Conservation (phyloP, 1,140 invertebrate species). For the Maniola jurtina region DNA sequence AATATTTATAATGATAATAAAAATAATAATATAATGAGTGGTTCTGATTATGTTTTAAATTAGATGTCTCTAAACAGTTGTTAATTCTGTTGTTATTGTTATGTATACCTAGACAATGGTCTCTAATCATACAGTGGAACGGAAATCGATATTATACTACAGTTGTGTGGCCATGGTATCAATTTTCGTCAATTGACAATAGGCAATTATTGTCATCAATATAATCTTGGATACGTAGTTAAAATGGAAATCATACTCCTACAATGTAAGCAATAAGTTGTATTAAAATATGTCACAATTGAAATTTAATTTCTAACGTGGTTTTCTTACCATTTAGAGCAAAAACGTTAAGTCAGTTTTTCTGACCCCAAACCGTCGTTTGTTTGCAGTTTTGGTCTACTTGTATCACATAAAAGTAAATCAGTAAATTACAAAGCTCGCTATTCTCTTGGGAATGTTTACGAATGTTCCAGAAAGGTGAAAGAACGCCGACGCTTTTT, state of each 20-base stretch:
- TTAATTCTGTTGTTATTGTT: neutral
- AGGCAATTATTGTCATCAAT: conserved; percentile 25
- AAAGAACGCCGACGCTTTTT: conserved; percentile 20
- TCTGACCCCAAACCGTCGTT: too few species aligned
- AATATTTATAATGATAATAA: neutral
- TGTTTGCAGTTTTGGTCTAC: too few species aligned
- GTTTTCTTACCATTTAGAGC: too few species aligned
- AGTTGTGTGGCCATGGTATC: conserved; percentile 37
- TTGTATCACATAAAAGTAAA: too few species aligned
- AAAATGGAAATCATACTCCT: neutral
- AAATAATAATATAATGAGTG: neutral
- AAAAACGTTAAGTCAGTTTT: too few species aligned
- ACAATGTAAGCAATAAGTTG: neutral
- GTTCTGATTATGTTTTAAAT: neutral
- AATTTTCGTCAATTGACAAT: conserved; percentile 51
- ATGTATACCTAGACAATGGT: conserved; percentile 1
- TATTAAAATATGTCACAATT: too few species aligned
- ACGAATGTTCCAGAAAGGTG: conserved; percentile 23
- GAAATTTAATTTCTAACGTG: too few species aligned
- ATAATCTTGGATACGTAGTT: neutral
- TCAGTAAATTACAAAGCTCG: neutral
- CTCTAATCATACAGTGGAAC: conserved; percentile 29
- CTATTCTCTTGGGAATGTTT: neutral
- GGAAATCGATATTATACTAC: conserved; percentile 31
- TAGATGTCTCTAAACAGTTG: neutral